Evolutionary conservation across 2,888 invertebrate genomes (phyloP).

Genomic region (Ochropleura leucogaster): DNA sequence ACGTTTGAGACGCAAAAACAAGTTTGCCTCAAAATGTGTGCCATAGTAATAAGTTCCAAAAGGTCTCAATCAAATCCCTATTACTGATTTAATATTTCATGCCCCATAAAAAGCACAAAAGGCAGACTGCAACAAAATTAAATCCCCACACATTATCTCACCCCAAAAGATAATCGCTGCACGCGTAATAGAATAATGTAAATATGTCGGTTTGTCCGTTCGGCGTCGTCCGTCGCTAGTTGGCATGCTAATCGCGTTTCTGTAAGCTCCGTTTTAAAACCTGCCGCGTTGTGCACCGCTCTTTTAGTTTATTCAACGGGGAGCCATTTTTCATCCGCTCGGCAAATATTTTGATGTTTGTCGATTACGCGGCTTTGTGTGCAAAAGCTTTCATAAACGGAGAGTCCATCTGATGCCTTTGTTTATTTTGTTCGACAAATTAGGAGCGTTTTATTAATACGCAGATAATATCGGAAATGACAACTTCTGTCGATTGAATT

Average conservation of each 20-base stretch:
- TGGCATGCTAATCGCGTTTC: constrained; percentile 83
- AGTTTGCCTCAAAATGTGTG: background rate
- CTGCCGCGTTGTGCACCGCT: constrained; percentile 79
- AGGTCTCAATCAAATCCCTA: constrained; percentile 58
- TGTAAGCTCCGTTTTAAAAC: constrained; percentile 84
- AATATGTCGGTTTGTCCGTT: constrained; percentile 78
- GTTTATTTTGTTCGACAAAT: constrained; percentile 71
- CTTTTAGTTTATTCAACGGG: constrained; percentile 80
- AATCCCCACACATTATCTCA: constrained; percentile 83
- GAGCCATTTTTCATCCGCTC: constrained; percentile 84
- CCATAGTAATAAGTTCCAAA: constrained; percentile 34
- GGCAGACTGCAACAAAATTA: constrained; percentile 76
- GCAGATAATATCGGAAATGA: constrained; percentile 53
- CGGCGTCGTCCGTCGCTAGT: constrained; percentile 76
- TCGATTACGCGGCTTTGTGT: constrained; percentile 75
- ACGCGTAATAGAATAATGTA: constrained; percentile 88
- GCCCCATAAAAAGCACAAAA: constrained; percentile 67
- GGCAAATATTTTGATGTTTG: constrained; percentile 88
- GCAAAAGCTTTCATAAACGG: constrained; percentile 72
- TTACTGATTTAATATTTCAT: constrained; percentile 62
- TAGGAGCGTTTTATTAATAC: constrained; percentile 58
- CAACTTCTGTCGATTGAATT: constrained; percentile 50
- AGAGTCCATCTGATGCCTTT: constrained; percentile 74
- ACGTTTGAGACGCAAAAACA: background rate
- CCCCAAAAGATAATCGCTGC: constrained; percentile 86